A percentile compares a stretch with the other conserved stretches of the same genome.
phyloP scores from a whole-genome alignment of 2,888 invertebrate genomes.

The Lasioglossum morio region DNA sequence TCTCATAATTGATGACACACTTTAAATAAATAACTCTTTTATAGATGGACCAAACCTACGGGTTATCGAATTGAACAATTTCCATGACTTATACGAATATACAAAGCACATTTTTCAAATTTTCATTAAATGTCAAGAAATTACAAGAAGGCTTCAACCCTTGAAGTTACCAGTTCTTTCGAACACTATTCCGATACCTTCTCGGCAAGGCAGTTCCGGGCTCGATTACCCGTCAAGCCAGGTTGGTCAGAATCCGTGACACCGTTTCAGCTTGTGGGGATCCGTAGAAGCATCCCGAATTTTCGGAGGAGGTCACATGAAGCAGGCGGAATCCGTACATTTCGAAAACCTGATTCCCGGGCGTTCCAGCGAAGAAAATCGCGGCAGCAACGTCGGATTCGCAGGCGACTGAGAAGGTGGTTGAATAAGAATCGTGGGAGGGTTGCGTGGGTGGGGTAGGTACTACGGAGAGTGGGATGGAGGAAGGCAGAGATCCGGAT shows the following conservation, averaged over 20 bases:
- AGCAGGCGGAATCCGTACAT: conserved; percentile 28
- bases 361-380: conserved; percentile 56
- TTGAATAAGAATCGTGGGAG: conserved; percentile 58
- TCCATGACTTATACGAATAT: not conserved
- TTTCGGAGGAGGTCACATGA: not conserved
- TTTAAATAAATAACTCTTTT: not conserved
- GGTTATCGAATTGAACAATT: not conserved
- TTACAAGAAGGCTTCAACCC: not conserved
- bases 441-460: not conserved
- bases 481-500: conserved; percentile 82
- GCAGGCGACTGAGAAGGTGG: conserved; percentile 51
- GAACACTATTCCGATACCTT: not conserved
- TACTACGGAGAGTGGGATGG: conserved; percentile 11
- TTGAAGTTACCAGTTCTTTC: not conserved
- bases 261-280: too few relatives aligned
- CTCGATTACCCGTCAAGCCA: not conserved
- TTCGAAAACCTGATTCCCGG: conserved; percentile 50
- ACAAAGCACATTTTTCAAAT: too few relatives aligned
- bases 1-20: too few relatives aligned
- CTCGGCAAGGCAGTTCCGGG: too few relatives aligned
- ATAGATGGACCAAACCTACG: not conserved
- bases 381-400: conserved; percentile 50
- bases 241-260: not conserved
- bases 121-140: too few relatives aligned
- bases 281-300: not conserved